phyloP scores from a whole-genome alignment of 1,140 invertebrate genomes.

The Drosophila sp. region DNA sequence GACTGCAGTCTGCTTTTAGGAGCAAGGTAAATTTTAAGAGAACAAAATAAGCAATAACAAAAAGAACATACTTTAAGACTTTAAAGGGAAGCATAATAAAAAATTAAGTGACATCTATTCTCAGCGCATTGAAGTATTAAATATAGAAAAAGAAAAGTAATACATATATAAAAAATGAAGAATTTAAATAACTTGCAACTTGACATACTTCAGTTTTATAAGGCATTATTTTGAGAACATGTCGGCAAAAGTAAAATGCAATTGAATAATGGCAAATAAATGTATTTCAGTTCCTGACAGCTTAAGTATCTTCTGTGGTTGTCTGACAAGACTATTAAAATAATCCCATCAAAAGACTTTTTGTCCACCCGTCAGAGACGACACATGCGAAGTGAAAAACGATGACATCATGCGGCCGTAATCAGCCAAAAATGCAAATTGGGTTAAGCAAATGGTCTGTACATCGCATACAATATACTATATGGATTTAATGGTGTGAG shows the following conservation, averaged over 20 bases:
- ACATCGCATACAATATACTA: constrained; percentile 8
- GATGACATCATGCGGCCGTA: constrained; percentile 66
- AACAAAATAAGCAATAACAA: neutral
- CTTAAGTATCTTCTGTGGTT: constrained; percentile 37
- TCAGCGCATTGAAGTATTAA: neutral
- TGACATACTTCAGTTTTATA: neutral
- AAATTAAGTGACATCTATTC: too few species aligned
- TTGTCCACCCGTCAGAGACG: constrained; percentile 35
- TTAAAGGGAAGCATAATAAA: too few species aligned
- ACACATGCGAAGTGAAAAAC: constrained; percentile 34
- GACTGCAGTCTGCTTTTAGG: constrained; percentile 28
- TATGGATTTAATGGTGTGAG: neutral
- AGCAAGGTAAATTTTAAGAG: neutral
- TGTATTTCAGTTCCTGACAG: constrained; percentile 20
- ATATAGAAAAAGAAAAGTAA: neutral
- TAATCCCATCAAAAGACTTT: constrained; percentile 38
- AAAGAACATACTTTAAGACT: too few species aligned
- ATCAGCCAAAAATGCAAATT: constrained; percentile 62
- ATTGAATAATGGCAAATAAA: constrained; percentile 12
- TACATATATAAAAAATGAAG: neutral
- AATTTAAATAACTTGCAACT: too few species aligned
- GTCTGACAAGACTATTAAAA: constrained; percentile 63
- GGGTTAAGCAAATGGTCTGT: constrained; percentile 45
- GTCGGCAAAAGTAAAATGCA: neutral
- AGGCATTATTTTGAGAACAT: too few species aligned